Conservation (phyloP, 2,888 invertebrate species). For the Agrenia bidenticulata region DNA sequence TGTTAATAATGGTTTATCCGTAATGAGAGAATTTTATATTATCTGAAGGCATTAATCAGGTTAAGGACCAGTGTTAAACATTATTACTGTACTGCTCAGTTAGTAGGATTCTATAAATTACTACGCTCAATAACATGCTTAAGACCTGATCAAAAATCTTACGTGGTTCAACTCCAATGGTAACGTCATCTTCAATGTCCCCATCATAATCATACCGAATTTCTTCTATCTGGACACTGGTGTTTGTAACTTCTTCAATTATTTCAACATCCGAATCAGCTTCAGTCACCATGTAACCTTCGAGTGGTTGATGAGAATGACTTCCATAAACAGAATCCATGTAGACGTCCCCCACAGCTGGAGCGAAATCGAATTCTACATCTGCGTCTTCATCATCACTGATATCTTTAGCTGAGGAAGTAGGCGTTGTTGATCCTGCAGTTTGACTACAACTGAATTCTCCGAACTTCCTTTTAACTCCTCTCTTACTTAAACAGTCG, state of each 20-base stretch:
- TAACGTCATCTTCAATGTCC: slow-evolving; percentile 16
- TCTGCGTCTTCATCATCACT: slow-evolving; percentile 21
- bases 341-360: not conserved
- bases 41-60: too few relatives aligned
- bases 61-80: too few relatives aligned
- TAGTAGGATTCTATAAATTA: too few relatives aligned
- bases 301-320: not conserved
- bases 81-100: too few relatives aligned
- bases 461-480: slow-evolving; percentile 14
- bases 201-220: slow-evolving; percentile 31
- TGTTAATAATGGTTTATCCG: too few relatives aligned
- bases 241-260: slow-evolving; percentile 41
- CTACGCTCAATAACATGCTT: not conserved
- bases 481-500: slow-evolving; percentile 1
- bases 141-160: slow-evolving; percentile 1
- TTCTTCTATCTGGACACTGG: slow-evolving; percentile 45
- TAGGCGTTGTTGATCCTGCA: slow-evolving; percentile 7
- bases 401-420: slow-evolving; percentile 18
- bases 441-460: slow-evolving; percentile 8
- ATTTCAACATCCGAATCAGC: slow-evolving; percentile 49
- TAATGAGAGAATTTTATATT: too few relatives aligned
- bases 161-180: slow-evolving; percentile 24
- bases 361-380: not conserved
- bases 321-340: slow-evolving; percentile 4
- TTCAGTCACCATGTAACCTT: slow-evolving; percentile 39